phyloP scores from a whole-genome alignment of 2,888 invertebrate species.

The Seira musarum region DNA sequence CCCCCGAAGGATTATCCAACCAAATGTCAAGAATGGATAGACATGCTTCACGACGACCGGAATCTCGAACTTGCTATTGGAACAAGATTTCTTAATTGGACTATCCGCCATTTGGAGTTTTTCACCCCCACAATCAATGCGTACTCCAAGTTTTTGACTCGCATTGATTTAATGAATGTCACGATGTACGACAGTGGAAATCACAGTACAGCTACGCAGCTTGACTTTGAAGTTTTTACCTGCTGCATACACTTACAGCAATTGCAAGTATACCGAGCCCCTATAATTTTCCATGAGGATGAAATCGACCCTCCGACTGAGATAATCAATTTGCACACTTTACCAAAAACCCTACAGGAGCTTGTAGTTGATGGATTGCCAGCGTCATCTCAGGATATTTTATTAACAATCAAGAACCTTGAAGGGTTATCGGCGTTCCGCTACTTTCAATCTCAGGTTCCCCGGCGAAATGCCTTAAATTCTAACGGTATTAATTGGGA shows the following conservation, averaged over 20 bases:
- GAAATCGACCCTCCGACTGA: constrained; percentile 50
- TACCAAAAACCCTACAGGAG: constrained; percentile 39
- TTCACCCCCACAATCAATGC: constrained; percentile 23
- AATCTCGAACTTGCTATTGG: constrained; percentile 32
- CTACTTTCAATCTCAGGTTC: constrained; percentile 48
- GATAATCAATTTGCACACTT: constrained; percentile 37
- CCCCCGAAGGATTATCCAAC: background rate
- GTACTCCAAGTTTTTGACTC: constrained; percentile 42
- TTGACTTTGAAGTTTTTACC: constrained; percentile 43
- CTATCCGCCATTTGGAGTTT: constrained; percentile 39
- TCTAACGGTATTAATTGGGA: constrained; percentile 44
- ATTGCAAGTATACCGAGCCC: constrained; percentile 54
- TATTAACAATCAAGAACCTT: background rate
- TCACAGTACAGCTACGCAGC: constrained; percentile 45
- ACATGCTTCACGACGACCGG: constrained; percentile 25
- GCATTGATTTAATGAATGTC: constrained; percentile 56
- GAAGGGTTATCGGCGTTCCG: constrained; percentile 17
- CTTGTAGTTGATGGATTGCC: constrained; percentile 38
- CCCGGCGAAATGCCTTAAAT: constrained; percentile 43
- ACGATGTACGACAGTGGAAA: constrained; percentile 56
- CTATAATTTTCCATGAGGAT: constrained; percentile 56
- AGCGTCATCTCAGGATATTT: constrained; percentile 23
- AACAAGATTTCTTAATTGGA: constrained; percentile 39
- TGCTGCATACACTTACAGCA: constrained; percentile 43
- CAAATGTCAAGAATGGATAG: constrained; percentile 6